A percentile compares a stretch with the other conserved stretches of the same genome.
Evolutionary conservation across 2,797 vertebrate genomes (phyloP).

Genomic region (Amblyraja radiata): DNA sequence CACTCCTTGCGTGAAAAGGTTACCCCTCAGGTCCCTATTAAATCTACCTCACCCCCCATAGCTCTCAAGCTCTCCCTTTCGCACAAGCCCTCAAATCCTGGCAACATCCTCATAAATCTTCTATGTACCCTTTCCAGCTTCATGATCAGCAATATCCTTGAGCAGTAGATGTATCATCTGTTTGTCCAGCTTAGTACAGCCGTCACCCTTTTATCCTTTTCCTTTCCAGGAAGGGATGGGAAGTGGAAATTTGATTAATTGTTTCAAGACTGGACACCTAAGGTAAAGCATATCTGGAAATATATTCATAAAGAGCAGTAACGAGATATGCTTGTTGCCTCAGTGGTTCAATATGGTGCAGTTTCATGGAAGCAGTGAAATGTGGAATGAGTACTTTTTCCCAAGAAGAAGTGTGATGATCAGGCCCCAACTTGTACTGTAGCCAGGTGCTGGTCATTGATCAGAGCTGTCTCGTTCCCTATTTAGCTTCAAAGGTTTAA

Average conservation of each 20-base stretch:
- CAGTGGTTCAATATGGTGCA: neutral
- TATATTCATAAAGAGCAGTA: neutral
- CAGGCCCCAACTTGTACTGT: neutral
- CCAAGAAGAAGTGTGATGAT: neutral
- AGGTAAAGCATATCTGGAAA: neutral
- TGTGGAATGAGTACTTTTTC: neutral
- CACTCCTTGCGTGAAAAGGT: too few species aligned
- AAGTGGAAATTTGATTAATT: neutral
- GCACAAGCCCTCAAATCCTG: too few species aligned
- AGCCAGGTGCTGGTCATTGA: neutral
- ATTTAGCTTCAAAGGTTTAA: neutral
- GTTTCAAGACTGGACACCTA: neutral
- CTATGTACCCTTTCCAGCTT: neutral
- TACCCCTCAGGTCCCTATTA: too few species aligned
- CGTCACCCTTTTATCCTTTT: neutral
- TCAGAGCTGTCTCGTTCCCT: neutral
- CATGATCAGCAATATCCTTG: neutral
- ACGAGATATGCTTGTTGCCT: neutral
- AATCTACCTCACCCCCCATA: too few species aligned
- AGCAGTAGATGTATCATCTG: neutral
- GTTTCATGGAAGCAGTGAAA: too few species aligned
- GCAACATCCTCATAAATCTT: too few species aligned
- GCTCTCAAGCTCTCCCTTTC: too few species aligned
- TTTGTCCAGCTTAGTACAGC: neutral
- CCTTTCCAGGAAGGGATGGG: neutral